Evolutionary conservation across 2,888 invertebrate species (phyloP).

Genomic region (Calliphora vomitoria): DNA sequence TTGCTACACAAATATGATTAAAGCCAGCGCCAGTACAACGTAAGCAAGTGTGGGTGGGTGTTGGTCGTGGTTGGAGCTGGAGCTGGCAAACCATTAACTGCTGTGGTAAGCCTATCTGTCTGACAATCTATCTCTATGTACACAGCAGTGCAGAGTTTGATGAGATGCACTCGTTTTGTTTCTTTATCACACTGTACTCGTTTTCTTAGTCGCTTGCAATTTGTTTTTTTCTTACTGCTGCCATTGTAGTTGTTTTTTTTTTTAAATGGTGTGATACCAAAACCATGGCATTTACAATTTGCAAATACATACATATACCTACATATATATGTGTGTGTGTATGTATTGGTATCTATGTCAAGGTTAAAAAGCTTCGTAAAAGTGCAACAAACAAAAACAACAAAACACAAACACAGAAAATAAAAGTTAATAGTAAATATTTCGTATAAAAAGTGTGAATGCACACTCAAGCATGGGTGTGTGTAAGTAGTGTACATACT

Average conservation of each 20-base stretch:
- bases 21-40: background rate
- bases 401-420: conserved; percentile 22
- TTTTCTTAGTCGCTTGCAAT: conserved; percentile 50
- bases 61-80: background rate
- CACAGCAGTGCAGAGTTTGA: background rate
- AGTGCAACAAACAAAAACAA: conserved; percentile 50
- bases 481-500: background rate
- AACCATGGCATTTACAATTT: conserved; percentile 65
- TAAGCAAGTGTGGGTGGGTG: background rate
- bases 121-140: background rate
- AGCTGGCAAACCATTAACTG: background rate
- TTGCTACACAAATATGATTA: background rate
- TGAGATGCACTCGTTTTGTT: conserved; percentile 52
- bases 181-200: conserved; percentile 49
- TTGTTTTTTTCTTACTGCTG: conserved; percentile 20
- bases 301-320: background rate
- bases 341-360: conserved; percentile 73
- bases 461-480: background rate
- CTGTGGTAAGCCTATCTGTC: background rate
- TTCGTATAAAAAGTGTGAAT: background rate
- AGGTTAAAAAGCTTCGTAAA: conserved; percentile 71
- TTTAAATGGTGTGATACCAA: conserved; percentile 44
- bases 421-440: conserved; percentile 28
- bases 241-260: background rate
- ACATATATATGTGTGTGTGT: background rate